Conservation (phyloP, 2,888 invertebrate species). For the Perizoma flavofasciatum region DNA sequence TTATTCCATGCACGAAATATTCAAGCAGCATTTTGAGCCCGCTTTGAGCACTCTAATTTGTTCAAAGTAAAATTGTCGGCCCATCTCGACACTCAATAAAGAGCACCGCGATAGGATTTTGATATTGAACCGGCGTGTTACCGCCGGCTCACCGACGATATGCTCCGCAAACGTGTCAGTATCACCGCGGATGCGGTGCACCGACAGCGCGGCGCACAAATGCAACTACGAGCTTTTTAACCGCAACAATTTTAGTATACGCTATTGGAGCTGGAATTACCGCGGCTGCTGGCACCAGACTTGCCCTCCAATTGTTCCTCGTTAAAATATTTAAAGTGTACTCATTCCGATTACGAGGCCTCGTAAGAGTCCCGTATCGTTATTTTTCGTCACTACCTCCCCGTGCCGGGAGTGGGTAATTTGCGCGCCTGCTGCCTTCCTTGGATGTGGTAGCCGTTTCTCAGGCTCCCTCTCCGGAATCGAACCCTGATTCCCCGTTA, state of each 20-base stretch:
- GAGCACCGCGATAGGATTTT: slow-evolving; percentile 38
- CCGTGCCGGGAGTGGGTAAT: slow-evolving; percentile 8
- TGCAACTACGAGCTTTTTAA: too few relatives aligned
- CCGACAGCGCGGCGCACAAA: too few relatives aligned
- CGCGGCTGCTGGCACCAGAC: too few relatives aligned
- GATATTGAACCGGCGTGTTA: slow-evolving; percentile 37
- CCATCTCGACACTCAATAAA: slow-evolving; percentile 53
- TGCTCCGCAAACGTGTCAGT: slow-evolving; percentile 48
- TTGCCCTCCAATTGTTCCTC: too few relatives aligned
- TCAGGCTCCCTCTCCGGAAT: slow-evolving; percentile 70
- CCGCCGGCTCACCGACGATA: slow-evolving; percentile 31
- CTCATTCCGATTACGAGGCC: slow-evolving; percentile 83
- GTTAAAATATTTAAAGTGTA: slow-evolving; percentile 65
- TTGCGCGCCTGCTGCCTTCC: slow-evolving; percentile 3
- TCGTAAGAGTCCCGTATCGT: slow-evolving; percentile 84
- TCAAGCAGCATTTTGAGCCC: slow-evolving; percentile 75
- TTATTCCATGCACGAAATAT: slow-evolving; percentile 85
- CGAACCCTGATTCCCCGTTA: slow-evolving; percentile 90
- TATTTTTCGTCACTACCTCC: slow-evolving; percentile 82
- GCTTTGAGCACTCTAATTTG: slow-evolving; percentile 87
- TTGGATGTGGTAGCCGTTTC: slow-evolving; percentile 3
- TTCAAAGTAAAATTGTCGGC: slow-evolving; percentile 84
- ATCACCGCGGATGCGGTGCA: background rate
- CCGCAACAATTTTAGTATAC: too few relatives aligned
- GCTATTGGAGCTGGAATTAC: too few relatives aligned